A percentile compares a stretch with the other conserved stretches of the same genome.
These are phyloP conservation scores for Eristalis pertinax DNA, from an alignment of 2,888 invertebrate genomes.

Conservation along the genomic window DNA sequence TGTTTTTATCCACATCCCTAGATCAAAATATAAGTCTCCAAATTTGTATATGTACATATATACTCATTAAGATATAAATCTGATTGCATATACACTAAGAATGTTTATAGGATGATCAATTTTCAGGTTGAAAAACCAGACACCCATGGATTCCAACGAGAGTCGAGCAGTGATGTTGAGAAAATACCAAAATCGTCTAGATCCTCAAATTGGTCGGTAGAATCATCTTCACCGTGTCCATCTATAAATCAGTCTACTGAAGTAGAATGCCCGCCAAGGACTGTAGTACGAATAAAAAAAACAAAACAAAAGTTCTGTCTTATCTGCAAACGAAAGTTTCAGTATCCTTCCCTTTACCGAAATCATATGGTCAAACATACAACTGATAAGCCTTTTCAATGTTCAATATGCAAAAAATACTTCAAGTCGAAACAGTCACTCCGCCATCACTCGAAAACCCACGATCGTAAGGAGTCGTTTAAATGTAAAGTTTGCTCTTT, in stretches of 20 bases:
- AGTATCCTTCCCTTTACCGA: constrained; percentile 75
- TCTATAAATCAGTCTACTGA: not conserved
- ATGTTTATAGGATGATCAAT: not conserved
- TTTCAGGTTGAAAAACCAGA: constrained; percentile 20
- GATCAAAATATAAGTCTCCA: no score
- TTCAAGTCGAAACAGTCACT: constrained; percentile 76
- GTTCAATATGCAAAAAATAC: constrained; percentile 74
- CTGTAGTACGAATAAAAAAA: not conserved
- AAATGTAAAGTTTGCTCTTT: constrained; percentile 82
- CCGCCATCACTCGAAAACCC: constrained; percentile 76
- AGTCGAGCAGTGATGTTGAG: constrained; percentile 25
- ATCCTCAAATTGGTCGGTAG: not conserved
- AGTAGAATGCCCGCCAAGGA: not conserved
- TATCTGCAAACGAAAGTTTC: constrained; percentile 75
- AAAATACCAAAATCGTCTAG: not conserved
- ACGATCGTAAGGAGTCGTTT: constrained; percentile 74
- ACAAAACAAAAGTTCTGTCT: constrained; percentile 66
- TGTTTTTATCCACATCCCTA: no score
- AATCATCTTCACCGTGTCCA: not conserved
- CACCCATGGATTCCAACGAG: constrained; percentile 27
- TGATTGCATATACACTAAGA: no score
- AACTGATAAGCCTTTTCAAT: constrained; percentile 75
- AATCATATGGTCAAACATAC: constrained; percentile 77
- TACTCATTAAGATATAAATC: no score
- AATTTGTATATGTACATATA: no score